Conservation (phyloP, 2,113 vertebrate species). For the Pseudonaja textilis region DNA sequence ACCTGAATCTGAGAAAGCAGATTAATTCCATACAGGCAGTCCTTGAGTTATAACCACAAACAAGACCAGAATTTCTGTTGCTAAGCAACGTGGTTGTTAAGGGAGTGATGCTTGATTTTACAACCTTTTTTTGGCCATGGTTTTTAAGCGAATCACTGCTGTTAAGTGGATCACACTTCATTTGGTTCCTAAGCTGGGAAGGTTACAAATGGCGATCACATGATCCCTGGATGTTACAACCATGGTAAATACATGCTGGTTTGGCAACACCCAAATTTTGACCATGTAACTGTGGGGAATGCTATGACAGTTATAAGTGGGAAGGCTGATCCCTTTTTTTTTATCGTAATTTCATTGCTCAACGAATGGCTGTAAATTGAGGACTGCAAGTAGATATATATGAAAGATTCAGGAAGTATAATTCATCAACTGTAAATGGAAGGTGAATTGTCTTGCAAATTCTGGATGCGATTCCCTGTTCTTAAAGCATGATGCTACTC, state of each 20-base stretch:
- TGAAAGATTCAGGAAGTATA: not conserved
- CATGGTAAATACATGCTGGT: not conserved
- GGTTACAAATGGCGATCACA: not conserved
- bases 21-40: not conserved
- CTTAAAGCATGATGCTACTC: not conserved
- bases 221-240: not conserved
- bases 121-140: too few species aligned
- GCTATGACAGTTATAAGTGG: not conserved
- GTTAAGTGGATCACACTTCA: not conserved
- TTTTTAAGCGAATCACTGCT: not conserved
- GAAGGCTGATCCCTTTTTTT: not conserved
- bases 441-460: not conserved
- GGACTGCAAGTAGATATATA: not conserved
- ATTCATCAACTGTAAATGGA: not conserved
- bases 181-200: not conserved
- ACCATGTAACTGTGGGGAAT: not conserved
- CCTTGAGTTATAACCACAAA: too few species aligned
- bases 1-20: not conserved
- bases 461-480: not conserved
- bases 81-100: not conserved
- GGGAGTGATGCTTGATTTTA: not conserved
- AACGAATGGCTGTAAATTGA: not conserved
- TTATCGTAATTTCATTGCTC: not conserved
- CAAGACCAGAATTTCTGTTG: not conserved
- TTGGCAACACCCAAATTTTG: not conserved